These are phyloP conservation scores for Luperina testacea DNA, from an alignment of 2,888 invertebrate species.

Conservation along the genomic window DNA sequence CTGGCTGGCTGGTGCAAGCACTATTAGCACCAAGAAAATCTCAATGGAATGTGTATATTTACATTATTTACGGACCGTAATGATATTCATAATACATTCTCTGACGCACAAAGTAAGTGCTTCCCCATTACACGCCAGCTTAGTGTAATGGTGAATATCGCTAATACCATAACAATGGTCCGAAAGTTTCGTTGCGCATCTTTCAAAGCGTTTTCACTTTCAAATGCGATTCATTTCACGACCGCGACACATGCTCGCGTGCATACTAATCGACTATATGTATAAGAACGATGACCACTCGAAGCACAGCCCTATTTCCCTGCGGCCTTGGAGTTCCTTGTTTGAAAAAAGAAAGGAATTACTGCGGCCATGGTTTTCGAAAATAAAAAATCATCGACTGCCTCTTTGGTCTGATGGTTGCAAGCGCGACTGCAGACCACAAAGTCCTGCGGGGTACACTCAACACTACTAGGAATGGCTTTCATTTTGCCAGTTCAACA, in stretches of 20 bases:
- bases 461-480: too few relatives aligned
- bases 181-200: slow-evolving; percentile 74
- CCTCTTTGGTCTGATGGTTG: not conserved
- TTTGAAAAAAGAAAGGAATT: slow-evolving; percentile 52
- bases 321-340: slow-evolving; percentile 65
- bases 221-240: slow-evolving; percentile 77
- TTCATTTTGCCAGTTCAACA: too few relatives aligned
- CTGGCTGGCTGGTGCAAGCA: not conserved
- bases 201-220: slow-evolving; percentile 79
- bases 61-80: slow-evolving; percentile 39
- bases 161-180: slow-evolving; percentile 66
- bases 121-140: slow-evolving; percentile 61
- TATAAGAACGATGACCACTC: slow-evolving; percentile 45
- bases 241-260: slow-evolving; percentile 66
- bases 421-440: not conserved
- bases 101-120: slow-evolving; percentile 46
- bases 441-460: too few relatives aligned
- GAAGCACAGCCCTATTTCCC: slow-evolving; percentile 56
- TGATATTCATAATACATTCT: slow-evolving; percentile 44
- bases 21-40: slow-evolving; percentile 2
- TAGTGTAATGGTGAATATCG: slow-evolving; percentile 58
- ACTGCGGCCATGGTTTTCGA: not conserved
- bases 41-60: slow-evolving; percentile 53
- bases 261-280: slow-evolving; percentile 71
- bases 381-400: not conserved